Conservation (phyloP, 2,113 vertebrate genomes). For the Oceanites oceanicus region DNA sequence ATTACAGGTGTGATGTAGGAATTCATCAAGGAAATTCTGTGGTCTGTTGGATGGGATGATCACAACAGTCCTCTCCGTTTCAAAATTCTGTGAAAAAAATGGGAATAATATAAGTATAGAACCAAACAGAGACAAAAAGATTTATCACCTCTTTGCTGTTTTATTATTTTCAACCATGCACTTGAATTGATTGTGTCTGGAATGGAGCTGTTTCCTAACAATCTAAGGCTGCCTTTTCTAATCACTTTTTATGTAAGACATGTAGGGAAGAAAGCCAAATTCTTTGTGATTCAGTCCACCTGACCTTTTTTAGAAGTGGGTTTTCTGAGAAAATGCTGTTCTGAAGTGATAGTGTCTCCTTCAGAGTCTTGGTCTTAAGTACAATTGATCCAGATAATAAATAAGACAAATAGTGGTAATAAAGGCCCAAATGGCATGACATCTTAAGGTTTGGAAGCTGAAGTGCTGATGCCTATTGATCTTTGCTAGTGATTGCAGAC, state of each 20-base stretch:
- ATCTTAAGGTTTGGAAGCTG: neutral
- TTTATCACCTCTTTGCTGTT: neutral
- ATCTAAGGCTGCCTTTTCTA: neutral
- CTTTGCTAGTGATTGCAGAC: neutral
- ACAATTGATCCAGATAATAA: conserved; percentile 35
- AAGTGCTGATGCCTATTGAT: neutral
- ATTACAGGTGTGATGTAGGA: neutral
- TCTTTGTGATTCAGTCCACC: neutral
- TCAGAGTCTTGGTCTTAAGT: neutral
- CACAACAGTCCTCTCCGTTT: neutral
- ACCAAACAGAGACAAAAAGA: neutral
- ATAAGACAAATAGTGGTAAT: conserved; percentile 3
- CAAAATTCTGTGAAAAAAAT: neutral
- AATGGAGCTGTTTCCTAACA: neutral
- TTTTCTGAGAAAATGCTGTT: neutral
- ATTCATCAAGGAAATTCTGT: neutral
- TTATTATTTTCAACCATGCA: neutral
- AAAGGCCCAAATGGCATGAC: neutral
- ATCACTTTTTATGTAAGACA: neutral
- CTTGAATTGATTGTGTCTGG: neutral
- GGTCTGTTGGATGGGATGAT: neutral
- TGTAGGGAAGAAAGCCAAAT: neutral
- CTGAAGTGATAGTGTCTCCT: neutral
- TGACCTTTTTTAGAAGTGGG: neutral
- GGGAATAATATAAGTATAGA: neutral